Conservation (phyloP, 2,797 vertebrate genomes). For the Smutsia gigantea region DNA sequence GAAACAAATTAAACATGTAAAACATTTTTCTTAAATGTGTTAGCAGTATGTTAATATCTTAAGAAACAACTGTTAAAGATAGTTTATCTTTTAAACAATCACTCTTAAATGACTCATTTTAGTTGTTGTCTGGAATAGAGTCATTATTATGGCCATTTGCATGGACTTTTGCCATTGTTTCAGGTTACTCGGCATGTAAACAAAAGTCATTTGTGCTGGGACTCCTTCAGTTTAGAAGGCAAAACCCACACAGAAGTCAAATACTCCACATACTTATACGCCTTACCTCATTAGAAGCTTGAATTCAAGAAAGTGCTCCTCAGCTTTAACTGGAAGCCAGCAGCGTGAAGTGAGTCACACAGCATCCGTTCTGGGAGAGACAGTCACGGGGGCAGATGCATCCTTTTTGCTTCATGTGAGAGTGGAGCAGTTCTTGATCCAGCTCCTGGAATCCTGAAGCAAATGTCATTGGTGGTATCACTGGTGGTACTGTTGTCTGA, state of each 20-base stretch:
- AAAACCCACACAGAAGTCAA: neutral
- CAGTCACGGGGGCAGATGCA: accelerated
- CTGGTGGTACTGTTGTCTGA: too few relatives aligned
- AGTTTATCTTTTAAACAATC: neutral
- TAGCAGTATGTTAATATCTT: neutral
- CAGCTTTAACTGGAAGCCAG: neutral
- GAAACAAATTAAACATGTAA: neutral
- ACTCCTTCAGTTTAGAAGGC: neutral
- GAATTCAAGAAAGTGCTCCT: neutral
- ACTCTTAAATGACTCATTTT: neutral
- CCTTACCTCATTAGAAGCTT: neutral
- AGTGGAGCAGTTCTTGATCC: neutral
- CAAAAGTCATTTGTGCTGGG: neutral
- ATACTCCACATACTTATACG: neutral
- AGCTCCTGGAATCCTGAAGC: neutral
- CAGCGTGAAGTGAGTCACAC: neutral
- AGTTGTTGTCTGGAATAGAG: neutral
- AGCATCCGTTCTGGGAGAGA: neutral
- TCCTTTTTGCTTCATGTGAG: neutral
- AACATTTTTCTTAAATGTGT: neutral
- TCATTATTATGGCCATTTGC: neutral
- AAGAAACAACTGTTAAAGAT: neutral
- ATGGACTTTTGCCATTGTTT: neutral
- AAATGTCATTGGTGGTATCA: too few relatives aligned
- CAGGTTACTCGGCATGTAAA: neutral